Evolutionary conservation across 1,140 invertebrate species (phyloP), one percentile per base, ranked within the genome.

Genomic region (Phthorimaea operculella): DNA sequence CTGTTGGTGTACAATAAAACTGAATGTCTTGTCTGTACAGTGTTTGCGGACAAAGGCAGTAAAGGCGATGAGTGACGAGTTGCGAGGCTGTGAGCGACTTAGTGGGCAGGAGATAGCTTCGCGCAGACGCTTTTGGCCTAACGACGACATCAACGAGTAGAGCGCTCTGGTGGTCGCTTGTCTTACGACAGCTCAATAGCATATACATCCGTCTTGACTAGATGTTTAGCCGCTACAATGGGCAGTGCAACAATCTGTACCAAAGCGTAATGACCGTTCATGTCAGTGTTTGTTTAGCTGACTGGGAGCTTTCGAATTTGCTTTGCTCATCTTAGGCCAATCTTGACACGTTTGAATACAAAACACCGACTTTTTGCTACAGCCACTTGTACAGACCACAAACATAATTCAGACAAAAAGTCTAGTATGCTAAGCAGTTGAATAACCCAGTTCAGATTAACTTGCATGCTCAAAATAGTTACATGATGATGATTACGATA

Each of bases 151-250:
- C 54, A 64, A 58, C 56, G 57, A 50, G 33, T 15, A 16, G 15
- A 63, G 62, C 64, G 59, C 63, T 68, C 63, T 58, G 63, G 64
- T 68, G 69, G 56, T 60, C 57, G 53, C 57, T 64, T 65, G 62
- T 58, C 58, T 54, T 51, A 53, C 55, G 68, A 77, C 74, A 72
- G 58, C 62, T 74, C 65, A 73, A 75, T 76, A 66, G 59, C 55
- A 70, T 62, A 69, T 63, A 63, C 64, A 74, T 79, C 63, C 68
- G 68, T 76, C 67, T 77, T 63, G 70, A 64, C 59, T 52, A 56
- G 57, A 12, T 55, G 48, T 55, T 54, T 53, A 39, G 11, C 49
- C 52, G 51, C 36, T 54, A 60, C 57, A 62, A 65, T 62, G 52
- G 58, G 48, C 57, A 33, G 47, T 28, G 6, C 21, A 28, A 28